Conservation (phyloP, 2,113 vertebrate species). For the Picathartes gymnocephalus region DNA sequence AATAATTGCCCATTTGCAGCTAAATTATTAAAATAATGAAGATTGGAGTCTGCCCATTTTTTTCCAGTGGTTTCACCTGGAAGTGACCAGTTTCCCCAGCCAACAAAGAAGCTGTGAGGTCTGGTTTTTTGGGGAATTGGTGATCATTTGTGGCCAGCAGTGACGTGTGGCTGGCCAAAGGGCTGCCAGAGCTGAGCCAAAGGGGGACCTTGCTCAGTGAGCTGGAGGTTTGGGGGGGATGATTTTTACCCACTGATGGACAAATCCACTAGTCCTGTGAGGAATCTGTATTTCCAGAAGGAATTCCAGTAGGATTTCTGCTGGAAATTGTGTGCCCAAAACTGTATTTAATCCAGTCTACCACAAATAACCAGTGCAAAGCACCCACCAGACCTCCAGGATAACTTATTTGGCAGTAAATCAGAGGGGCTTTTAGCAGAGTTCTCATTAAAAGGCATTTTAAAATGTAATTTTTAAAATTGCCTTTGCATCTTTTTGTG, state of each 20-base stretch:
- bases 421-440: background rate
- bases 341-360: too few relatives aligned
- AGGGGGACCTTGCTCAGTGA: accelerated
- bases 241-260: background rate
- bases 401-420: background rate
- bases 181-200: background rate
- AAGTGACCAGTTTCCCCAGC: background rate
- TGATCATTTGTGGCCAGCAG: background rate
- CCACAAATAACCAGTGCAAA: background rate
- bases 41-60: background rate
- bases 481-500: background rate
- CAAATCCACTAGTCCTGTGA: background rate
- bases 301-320: background rate
- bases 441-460: constrained; percentile 5
- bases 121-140: background rate
- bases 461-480: background rate
- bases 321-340: background rate
- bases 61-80: background rate
- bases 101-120: background rate
- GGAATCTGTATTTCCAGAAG: background rate
- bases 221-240: background rate
- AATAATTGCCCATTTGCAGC: background rate
- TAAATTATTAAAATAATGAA: background rate
- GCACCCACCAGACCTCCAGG: background rate
- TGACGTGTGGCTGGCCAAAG: background rate